These are phyloP conservation scores for Anser cygnoides DNA, from an alignment of 2,113 vertebrate genomes.

Conservation along the genomic window DNA sequence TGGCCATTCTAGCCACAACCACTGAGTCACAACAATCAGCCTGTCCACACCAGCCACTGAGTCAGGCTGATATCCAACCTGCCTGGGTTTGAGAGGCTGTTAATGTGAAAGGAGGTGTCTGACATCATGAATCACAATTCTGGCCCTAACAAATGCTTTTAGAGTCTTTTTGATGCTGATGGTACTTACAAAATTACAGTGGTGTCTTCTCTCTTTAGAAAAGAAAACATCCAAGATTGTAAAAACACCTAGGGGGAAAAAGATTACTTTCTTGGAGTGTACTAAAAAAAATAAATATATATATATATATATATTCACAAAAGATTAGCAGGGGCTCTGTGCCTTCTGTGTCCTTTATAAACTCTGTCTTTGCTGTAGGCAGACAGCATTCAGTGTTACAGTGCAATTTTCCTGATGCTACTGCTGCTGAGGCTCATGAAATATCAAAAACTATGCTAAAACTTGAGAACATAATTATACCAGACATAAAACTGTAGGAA, in stretches of 20 bases:
- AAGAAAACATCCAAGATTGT: neutral
- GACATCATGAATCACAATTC: neutral
- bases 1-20: neutral
- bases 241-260: neutral
- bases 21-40: neutral
- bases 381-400: neutral
- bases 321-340: conserved; percentile 6
- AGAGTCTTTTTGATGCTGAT: neutral
- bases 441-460: neutral
- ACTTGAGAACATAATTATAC: neutral
- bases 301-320: neutral
- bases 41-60: neutral
- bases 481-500: neutral
- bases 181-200: neutral
- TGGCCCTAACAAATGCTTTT: neutral
- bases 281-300: neutral
- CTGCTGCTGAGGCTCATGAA: neutral
- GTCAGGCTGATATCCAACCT: neutral
- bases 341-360: neutral
- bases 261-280: neutral
- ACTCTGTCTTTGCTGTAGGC: conserved; percentile 24
- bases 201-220: neutral
- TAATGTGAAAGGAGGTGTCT: neutral
- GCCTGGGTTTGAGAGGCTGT: neutral
- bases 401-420: neutral